These are phyloP conservation scores for Loripinus fragilis DNA, from an alignment of 2,888 invertebrate genomes.

Conservation along the genomic window DNA sequence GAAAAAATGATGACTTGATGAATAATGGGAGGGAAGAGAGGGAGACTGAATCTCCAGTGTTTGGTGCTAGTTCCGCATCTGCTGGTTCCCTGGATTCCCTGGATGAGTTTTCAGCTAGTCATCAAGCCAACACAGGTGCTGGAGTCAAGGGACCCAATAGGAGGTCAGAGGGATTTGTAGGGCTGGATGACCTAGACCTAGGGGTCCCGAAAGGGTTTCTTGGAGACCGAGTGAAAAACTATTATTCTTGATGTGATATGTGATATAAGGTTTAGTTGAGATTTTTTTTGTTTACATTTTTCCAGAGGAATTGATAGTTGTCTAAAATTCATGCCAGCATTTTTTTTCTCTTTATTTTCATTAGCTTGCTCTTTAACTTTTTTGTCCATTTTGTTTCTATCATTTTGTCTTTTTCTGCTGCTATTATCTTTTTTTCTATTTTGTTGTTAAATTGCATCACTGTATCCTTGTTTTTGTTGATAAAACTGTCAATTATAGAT, in stretches of 20 bases:
- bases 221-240: not conserved
- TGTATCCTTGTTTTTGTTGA: no score
- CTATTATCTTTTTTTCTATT: no score
- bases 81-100: slow-evolving; percentile 26
- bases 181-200: not conserved
- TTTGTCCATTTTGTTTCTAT: no score
- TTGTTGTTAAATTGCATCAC: no score
- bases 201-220: not conserved
- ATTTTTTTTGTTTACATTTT: no score
- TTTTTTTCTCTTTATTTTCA: no score
- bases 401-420: no score
- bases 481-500: no score
- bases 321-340: no score
- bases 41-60: not conserved
- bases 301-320: no score
- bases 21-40: not conserved
- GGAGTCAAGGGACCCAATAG: not conserved
- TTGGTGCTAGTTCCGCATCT: slow-evolving; percentile 6
- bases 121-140: not conserved
- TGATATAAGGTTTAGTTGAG: no score
- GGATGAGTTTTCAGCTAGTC: slow-evolving; percentile 24
- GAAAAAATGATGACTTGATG: not conserved
- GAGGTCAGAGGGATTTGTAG: not conserved
- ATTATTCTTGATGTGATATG: not conserved
- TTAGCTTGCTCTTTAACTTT: no score